Conservation (phyloP, 2,797 vertebrate species). For the Tragelaphus eurycerus region DNA sequence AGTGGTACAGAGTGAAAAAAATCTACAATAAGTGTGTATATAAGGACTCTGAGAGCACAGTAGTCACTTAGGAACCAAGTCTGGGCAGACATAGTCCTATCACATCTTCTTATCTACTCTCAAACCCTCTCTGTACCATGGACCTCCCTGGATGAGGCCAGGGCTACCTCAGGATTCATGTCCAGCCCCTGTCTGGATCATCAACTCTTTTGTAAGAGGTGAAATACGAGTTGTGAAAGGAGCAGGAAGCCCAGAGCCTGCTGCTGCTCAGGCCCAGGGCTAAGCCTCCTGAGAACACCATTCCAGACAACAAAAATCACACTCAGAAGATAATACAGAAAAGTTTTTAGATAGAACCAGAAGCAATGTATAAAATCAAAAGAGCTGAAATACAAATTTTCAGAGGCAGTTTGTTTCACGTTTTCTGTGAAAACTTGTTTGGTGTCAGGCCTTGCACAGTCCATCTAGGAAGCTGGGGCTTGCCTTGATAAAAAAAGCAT, state of each 20-base stretch:
- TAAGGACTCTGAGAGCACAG: not conserved
- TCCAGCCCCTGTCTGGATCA: not conserved
- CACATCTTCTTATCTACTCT: not conserved
- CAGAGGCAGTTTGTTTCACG: not conserved
- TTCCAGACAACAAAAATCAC: not conserved
- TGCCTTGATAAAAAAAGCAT: not conserved
- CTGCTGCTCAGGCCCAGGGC: not conserved
- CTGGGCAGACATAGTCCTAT: not conserved
- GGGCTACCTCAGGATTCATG: not conserved
- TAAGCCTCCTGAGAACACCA: not conserved
- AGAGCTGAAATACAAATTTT: not conserved
- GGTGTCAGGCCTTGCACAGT: not conserved
- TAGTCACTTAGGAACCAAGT: not conserved
- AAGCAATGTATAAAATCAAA: not conserved
- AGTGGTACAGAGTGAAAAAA: not conserved
- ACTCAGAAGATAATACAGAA: not conserved
- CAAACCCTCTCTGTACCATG: accelerated
- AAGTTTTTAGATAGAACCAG: not conserved
- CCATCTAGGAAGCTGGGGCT: not conserved
- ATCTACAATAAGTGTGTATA: not conserved
- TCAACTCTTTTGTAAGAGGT: not conserved
- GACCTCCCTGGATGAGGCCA: not conserved
- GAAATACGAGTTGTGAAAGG: not conserved
- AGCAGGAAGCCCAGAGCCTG: not conserved
- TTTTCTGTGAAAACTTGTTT: not conserved